A percentile compares a stretch with the other conserved stretches of the same genome.
These are phyloP conservation scores for Bombus vancouverensis DNA, from an alignment of 1,140 invertebrate genomes.

Conservation along the genomic window DNA sequence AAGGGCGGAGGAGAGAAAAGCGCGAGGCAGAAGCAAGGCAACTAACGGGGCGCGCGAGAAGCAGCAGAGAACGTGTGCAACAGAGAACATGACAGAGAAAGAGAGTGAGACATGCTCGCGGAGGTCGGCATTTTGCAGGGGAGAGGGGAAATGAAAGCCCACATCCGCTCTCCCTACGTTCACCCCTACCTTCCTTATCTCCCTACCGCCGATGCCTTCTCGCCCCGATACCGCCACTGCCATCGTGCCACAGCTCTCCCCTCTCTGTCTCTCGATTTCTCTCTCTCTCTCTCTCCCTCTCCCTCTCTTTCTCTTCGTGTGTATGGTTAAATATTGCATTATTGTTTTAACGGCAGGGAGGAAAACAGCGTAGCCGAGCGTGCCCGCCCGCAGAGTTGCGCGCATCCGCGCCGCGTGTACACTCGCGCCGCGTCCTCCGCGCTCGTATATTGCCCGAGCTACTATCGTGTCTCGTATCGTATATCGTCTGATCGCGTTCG, in stretches of 20 bases:
- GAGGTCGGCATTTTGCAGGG: constrained; percentile 29
- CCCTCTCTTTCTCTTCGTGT: constrained; percentile 69
- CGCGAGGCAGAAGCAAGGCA: constrained; percentile 60
- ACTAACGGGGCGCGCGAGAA: constrained; percentile 58
- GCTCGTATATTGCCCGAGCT: constrained; percentile 40
- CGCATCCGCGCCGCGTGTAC: constrained; percentile 69
- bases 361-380: constrained; percentile 76
- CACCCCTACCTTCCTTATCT: constrained; percentile 67
- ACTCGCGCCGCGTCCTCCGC: constrained; percentile 53
- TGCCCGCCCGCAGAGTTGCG: constrained; percentile 70
- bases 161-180: constrained; percentile 47
- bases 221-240: constrained; percentile 56
- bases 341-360: constrained; percentile 81
- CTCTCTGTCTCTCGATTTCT: constrained; percentile 40
- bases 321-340: constrained; percentile 83
- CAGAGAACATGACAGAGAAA: constrained; percentile 4
- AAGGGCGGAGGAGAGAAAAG: constrained; percentile 35
- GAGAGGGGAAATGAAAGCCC: constrained; percentile 45
- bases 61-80: constrained; percentile 49
- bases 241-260: constrained; percentile 34
- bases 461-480: constrained; percentile 31
- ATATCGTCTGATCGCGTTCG: neutral
- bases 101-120: constrained; percentile 20
- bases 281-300: constrained; percentile 33
- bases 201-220: constrained; percentile 67